Evolutionary conservation across 2,113 vertebrate species (phyloP).

Genomic region (Psittacula cyanocephala): DNA sequence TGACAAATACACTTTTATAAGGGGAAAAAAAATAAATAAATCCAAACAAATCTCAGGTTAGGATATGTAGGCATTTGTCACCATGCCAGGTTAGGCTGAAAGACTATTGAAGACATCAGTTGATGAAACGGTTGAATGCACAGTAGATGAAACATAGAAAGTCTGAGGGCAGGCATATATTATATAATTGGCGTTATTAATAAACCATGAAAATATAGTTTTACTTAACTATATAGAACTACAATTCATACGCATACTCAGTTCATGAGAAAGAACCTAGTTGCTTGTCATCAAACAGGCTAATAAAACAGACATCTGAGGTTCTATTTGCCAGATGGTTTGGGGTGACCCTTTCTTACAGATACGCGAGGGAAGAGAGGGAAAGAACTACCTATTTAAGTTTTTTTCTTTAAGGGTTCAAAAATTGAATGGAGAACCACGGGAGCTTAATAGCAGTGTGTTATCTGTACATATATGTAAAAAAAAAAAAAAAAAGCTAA

Average conservation of each 20-base stretch:
- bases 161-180: background rate
- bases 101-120: background rate
- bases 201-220: background rate
- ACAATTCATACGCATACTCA: background rate
- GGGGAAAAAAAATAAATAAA: background rate
- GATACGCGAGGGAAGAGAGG: fast-evolving
- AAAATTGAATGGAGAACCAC: background rate
- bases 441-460: background rate
- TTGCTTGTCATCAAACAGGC: background rate
- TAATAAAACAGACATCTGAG: background rate
- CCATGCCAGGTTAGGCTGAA: background rate
- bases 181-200: background rate
- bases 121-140: background rate
- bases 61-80: background rate
- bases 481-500: background rate
- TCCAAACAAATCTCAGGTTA: background rate
- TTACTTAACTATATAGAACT: background rate
- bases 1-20: background rate
- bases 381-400: background rate
- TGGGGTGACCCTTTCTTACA: background rate
- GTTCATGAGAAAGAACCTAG: background rate
- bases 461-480: background rate
- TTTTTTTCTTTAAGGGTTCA: background rate
- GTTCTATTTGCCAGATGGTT: background rate
- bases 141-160: background rate